Evolutionary conservation across 2,797 vertebrate genomes (phyloP).

Genomic region (Loris lydekkerianus): DNA sequence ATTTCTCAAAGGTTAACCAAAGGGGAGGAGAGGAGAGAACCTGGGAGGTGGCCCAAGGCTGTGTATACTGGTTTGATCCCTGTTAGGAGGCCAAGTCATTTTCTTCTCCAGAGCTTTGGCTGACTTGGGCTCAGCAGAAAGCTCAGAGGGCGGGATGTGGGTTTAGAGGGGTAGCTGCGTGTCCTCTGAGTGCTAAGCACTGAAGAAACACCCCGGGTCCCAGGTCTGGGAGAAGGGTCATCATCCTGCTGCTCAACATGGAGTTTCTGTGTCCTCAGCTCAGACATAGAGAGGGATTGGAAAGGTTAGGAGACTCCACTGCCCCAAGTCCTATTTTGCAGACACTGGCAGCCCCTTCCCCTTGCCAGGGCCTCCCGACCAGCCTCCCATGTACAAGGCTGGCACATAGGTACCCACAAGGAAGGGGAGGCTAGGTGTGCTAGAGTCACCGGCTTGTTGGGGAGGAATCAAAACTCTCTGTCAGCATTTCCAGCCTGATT

Average conservation of each 20-base stretch:
- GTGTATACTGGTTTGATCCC: not conserved
- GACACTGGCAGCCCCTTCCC: not conserved
- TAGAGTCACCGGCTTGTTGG: not conserved
- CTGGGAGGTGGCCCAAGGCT: accelerated
- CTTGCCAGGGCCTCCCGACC: not conserved
- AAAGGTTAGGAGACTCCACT: not conserved
- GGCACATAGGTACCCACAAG: not conserved
- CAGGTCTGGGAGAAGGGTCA: accelerated
- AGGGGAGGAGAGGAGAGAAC: not conserved
- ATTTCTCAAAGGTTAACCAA: not conserved
- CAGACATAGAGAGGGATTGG: accelerated
- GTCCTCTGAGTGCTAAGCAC: accelerated
- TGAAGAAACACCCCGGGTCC: not conserved
- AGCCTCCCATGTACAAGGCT: accelerated
- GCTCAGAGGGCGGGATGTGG: accelerated
- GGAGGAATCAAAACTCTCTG: not conserved
- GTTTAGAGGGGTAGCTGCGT: not conserved
- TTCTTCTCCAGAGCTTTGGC: not conserved
- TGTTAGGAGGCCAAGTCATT: accelerated
- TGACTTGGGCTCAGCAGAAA: not conserved
- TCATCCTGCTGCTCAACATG: accelerated
- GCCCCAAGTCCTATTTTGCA: accelerated
- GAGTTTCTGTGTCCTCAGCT: accelerated
- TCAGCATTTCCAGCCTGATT: not conserved
- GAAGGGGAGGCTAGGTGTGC: not conserved